phyloP scores from a whole-genome alignment of 1,140 invertebrate species.

The Psilanteris sp. region DNA sequence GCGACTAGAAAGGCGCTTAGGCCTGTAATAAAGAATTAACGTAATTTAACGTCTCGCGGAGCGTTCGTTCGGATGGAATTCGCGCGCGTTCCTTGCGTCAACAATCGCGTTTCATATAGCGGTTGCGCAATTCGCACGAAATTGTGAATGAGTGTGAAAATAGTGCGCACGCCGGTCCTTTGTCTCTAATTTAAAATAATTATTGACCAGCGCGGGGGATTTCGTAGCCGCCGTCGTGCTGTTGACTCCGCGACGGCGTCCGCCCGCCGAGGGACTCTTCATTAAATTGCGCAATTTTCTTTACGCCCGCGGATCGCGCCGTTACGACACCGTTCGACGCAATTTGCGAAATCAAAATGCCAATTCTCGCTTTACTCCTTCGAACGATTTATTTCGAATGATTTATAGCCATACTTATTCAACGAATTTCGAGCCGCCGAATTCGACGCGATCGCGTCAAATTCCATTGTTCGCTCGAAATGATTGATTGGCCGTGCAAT shows the following conservation, averaged over 20 bases:
- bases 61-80: slow-evolving; percentile 21
- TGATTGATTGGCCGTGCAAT: neutral
- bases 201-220: slow-evolving; percentile 9
- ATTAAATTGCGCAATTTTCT: slow-evolving; percentile 40
- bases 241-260: neutral
- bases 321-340: slow-evolving; percentile 22
- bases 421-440: slow-evolving; percentile 1
- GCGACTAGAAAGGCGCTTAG: slow-evolving; percentile 23
- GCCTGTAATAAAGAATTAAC: slow-evolving; percentile 27
- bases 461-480: neutral
- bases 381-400: slow-evolving; percentile 15
- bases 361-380: slow-evolving; percentile 9
- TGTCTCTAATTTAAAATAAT: slow-evolving; percentile 48
- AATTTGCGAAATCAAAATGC: slow-evolving; percentile 37
- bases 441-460: neutral
- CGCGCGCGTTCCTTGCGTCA: slow-evolving; percentile 15
- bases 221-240: slow-evolving; percentile 18
- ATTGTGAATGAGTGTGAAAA: slow-evolving; percentile 33
- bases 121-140: slow-evolving; percentile 29
- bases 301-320: no score
- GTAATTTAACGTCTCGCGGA: slow-evolving; percentile 30
- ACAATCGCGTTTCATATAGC: slow-evolving; percentile 28
- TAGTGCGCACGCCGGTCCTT: slow-evolving; percentile 5
- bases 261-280: slow-evolving; percentile 11
- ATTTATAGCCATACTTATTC: slow-evolving; percentile 6